These are phyloP conservation scores for Antigone vipio DNA, from an alignment of 2,113 vertebrate genomes.

Conservation along the genomic window DNA sequence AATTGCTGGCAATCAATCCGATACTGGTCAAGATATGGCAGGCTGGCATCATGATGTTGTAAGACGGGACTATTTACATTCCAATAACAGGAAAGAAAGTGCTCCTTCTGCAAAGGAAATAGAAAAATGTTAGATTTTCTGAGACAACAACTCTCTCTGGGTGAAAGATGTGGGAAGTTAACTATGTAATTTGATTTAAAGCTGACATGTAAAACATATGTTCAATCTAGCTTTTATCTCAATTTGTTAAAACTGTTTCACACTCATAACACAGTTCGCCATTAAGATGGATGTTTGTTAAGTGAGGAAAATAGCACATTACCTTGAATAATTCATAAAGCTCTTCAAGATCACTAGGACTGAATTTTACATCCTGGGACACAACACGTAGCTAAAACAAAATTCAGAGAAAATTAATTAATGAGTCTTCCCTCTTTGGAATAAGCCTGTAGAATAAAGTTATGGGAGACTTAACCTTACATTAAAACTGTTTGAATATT, in stretches of 20 bases:
- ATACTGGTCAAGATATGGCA: slow-evolving; percentile 96
- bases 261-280: not conserved
- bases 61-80: slow-evolving; percentile 76
- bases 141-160: not conserved
- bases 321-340: slow-evolving; percentile 97
- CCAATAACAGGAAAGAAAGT: slow-evolving; percentile 96
- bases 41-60: slow-evolving; percentile 91
- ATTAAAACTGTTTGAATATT: not conserved
- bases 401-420: slow-evolving; percentile 9
- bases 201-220: not conserved
- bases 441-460: not conserved
- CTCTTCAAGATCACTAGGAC: slow-evolving; percentile 83
- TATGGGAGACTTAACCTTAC: not conserved
- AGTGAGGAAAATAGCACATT: not conserved
- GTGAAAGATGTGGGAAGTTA: not conserved
- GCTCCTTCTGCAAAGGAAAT: slow-evolving; percentile 84
- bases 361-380: slow-evolving; percentile 90
- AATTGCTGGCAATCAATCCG: slow-evolving; percentile 92
- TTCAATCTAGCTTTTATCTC: not conserved
- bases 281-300: not conserved
- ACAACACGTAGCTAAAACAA: slow-evolving; percentile 89
- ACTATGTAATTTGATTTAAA: not conserved
- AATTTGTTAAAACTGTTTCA: not conserved
- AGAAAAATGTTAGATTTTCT: not conserved
- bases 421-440: not conserved